phyloP scores from a whole-genome alignment of 2,113 vertebrate genomes.

The Sylvietta virens region DNA sequence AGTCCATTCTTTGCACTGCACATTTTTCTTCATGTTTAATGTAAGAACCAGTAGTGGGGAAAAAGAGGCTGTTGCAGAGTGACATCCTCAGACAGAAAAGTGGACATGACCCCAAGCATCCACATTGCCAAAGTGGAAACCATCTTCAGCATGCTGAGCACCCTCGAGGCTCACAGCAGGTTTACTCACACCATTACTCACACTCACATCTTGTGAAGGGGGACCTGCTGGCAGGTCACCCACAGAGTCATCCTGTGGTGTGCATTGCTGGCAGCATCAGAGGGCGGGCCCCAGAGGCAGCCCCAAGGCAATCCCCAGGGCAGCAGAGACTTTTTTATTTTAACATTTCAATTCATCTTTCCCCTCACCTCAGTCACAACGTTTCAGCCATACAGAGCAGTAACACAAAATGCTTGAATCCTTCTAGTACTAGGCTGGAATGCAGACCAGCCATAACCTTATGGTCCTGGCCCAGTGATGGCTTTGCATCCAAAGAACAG shows the following conservation, averaged over 20 bases:
- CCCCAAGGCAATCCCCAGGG: neutral
- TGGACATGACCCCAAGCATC: neutral
- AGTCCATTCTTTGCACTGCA: neutral
- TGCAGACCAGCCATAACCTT: neutral
- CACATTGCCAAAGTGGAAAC: neutral
- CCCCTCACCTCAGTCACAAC: neutral
- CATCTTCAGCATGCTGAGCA: neutral
- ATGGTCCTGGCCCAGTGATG: neutral
- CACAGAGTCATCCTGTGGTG: neutral
- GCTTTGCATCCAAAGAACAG: neutral
- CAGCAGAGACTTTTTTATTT: neutral
- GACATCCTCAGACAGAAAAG: neutral
- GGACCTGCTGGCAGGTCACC: fast-evolving
- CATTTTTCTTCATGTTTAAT: neutral
- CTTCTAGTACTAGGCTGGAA: neutral
- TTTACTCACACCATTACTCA: neutral
- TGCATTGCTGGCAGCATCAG: neutral
- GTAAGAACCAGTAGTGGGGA: neutral
- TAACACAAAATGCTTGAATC: neutral
- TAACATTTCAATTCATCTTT: neutral
- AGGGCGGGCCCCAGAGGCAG: too few species aligned
- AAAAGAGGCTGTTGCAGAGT: neutral
- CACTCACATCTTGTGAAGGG: neutral
- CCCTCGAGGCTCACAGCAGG: neutral
- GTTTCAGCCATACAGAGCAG: neutral